Percentiles rank a stretch among this genome's conserved stretches.
phyloP scores from a whole-genome alignment of 2,113 vertebrate species.

The Eonycteris spelaea region DNA sequence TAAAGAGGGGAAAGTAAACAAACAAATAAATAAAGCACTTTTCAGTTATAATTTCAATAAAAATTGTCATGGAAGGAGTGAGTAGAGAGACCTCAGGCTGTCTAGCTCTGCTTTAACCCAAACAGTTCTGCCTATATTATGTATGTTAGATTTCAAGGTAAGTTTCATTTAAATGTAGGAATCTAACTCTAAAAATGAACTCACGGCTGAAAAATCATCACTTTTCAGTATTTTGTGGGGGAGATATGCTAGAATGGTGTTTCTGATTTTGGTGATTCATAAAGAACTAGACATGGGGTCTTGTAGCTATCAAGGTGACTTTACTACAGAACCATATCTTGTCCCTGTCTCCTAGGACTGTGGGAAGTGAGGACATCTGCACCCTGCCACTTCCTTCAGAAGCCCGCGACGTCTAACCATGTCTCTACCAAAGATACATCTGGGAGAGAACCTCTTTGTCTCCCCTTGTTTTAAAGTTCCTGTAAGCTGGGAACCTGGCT shows the following conservation, averaged over 20 bases:
- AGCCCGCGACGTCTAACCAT: not conserved
- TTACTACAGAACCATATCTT: not conserved
- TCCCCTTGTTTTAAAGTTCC: not conserved
- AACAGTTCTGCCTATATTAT: not conserved
- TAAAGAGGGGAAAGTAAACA: no score
- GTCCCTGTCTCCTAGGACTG: not conserved
- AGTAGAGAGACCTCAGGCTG: not conserved
- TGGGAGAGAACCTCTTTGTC: not conserved
- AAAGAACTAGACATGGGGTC: not conserved
- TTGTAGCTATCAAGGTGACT: not conserved
- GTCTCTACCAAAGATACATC: not conserved
- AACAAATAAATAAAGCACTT: not conserved
- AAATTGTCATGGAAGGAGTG: not conserved
- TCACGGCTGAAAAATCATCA: not conserved
- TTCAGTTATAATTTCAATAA: not conserved
- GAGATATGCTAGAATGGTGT: not conserved
- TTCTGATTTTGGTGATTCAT: not conserved
- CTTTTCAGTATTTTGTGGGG: not conserved
- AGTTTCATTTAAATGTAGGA: not conserved
- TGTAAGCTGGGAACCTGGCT: not conserved
- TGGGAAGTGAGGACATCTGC: not conserved
- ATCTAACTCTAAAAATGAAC: not conserved
- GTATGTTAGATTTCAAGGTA: not conserved
- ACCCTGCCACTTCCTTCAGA: not conserved
- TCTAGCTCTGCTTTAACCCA: not conserved